phyloP scores from a whole-genome alignment of 2,888 invertebrate genomes.

The Cephus pulcher region DNA sequence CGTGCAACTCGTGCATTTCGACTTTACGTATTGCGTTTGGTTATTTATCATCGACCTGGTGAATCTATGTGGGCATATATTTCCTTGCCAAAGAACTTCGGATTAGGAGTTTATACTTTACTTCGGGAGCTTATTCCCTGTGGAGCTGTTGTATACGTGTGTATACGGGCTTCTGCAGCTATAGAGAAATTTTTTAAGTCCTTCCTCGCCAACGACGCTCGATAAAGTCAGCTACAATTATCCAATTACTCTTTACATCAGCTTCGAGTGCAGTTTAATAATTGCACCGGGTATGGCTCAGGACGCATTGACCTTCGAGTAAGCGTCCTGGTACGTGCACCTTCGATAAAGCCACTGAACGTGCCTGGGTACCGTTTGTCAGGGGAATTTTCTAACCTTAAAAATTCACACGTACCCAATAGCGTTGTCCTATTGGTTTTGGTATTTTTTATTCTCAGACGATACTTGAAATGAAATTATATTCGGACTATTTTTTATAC shows the following conservation, averaged over 20 bases:
- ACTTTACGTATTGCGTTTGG: not conserved
- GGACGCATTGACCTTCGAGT: conserved; percentile 29
- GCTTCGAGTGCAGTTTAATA: conserved; percentile 46
- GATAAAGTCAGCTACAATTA: conserved; percentile 39
- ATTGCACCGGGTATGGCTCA: conserved; percentile 37
- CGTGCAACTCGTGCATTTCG: not conserved
- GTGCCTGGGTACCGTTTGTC: not conserved
- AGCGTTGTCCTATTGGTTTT: not conserved
- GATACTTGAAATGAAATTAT: not conserved
- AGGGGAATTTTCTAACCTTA: not conserved
- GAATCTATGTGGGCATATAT: not conserved
- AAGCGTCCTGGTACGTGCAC: not conserved
- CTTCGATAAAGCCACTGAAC: not conserved
- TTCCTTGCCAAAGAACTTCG: not conserved
- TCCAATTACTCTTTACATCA: conserved; percentile 51
- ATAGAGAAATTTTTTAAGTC: not conserved
- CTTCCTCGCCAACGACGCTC: not conserved
- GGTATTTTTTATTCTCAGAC: not conserved
- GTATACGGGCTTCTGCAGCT: not conserved
- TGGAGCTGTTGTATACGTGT: not conserved
- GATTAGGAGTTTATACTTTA: not conserved
- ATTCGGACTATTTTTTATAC: not conserved
- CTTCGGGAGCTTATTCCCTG: not conserved
- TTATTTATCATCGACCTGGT: not conserved
- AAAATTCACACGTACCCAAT: not conserved